These are phyloP conservation scores for Muschampia plurimacula DNA, from an alignment of 2,888 invertebrate species.

Conservation along the genomic window DNA sequence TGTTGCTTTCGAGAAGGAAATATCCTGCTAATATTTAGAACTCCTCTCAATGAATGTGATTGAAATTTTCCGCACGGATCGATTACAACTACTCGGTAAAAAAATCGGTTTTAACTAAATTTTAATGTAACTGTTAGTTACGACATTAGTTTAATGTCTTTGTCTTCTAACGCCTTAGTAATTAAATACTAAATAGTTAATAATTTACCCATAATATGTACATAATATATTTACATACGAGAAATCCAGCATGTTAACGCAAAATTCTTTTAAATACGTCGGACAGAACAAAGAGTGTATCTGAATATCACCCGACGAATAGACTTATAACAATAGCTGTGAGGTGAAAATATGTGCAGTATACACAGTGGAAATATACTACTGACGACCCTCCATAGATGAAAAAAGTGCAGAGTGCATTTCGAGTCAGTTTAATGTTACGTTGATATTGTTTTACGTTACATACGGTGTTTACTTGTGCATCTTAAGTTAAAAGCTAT, in stretches of 20 bases:
- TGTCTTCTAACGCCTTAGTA: too few relatives aligned
- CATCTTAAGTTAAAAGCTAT: too few relatives aligned
- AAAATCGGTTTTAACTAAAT: too few relatives aligned
- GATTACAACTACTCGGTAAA: too few relatives aligned
- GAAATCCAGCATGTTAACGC: background rate
- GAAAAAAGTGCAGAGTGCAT: background rate
- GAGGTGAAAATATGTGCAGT: slow-evolving; percentile 15
- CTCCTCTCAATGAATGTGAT: too few relatives aligned
- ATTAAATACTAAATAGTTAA: too few relatives aligned
- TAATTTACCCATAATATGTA: too few relatives aligned
- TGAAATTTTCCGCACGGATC: too few relatives aligned
- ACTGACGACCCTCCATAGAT: background rate
- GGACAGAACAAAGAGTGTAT: slow-evolving; percentile 2
- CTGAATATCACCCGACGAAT: slow-evolving; percentile 10
- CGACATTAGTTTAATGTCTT: too few relatives aligned
- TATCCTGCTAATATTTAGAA: too few relatives aligned
- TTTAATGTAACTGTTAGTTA: too few relatives aligned
- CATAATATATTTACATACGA: background rate
- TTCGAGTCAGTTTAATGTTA: background rate
- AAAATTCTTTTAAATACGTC: background rate
- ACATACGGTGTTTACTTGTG: background rate
- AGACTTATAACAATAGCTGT: slow-evolving; percentile 12
- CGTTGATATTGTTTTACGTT: background rate
- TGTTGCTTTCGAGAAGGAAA: too few relatives aligned
- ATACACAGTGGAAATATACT: slow-evolving; percentile 17